phyloP scores from a whole-genome alignment of 2,888 invertebrate species.

The Mythimna vitellina region DNA sequence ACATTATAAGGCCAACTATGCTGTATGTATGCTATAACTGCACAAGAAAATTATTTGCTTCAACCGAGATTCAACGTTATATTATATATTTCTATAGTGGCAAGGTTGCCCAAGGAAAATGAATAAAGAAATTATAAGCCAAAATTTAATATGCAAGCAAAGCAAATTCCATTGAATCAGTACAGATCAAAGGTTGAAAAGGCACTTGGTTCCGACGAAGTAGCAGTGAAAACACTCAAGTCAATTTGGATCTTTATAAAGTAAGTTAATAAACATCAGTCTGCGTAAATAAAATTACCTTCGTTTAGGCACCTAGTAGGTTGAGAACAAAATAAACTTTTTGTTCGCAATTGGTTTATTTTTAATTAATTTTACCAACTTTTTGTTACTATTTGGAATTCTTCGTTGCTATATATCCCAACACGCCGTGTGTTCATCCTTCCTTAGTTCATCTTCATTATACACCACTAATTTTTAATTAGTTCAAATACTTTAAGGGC shows the following conservation, averaged over 20 bases:
- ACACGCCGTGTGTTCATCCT: neutral
- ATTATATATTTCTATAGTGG: no score
- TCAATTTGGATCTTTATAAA: constrained; percentile 31
- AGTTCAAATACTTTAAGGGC: no score
- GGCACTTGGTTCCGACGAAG: constrained; percentile 9
- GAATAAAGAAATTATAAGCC: neutral
- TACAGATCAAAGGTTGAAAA: constrained; percentile 32
- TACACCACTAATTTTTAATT: no score
- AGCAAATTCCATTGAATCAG: neutral
- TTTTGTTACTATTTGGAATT: neutral
- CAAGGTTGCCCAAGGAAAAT: neutral
- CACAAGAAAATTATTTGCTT: no score
- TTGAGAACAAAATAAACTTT: neutral
- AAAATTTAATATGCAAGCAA: neutral
- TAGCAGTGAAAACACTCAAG: constrained; percentile 28
- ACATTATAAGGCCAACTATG: no score
- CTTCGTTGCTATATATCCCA: neutral
- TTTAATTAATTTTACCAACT: neutral
- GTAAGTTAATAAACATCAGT: constrained; percentile 34
- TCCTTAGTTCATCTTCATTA: no score
- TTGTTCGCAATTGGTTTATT: neutral
- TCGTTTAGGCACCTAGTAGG: neutral
- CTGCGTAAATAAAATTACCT: constrained; percentile 12
- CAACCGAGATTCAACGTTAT: no score
- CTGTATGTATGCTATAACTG: no score